These are phyloP conservation scores for Phataginus tetradactyla DNA, from an alignment of 2,797 vertebrate genomes.

Conservation along the genomic window DNA sequence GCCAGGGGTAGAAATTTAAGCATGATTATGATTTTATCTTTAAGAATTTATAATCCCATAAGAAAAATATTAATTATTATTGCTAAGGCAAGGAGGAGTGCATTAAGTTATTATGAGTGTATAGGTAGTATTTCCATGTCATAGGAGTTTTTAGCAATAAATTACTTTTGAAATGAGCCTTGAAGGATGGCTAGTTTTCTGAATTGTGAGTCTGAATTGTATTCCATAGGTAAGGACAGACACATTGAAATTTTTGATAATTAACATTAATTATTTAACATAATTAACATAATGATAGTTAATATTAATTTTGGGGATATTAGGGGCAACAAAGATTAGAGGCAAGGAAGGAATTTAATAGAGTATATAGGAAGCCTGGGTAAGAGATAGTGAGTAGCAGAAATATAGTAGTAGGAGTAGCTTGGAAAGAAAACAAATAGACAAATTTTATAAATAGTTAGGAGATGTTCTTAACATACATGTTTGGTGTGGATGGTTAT, in stretches of 20 bases:
- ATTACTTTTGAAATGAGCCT: background rate
- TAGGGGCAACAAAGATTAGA: background rate
- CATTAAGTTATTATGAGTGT: background rate
- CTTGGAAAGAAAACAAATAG: slow-evolving; percentile 7
- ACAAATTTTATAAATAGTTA: background rate
- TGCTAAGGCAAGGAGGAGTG: background rate
- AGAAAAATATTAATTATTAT: background rate
- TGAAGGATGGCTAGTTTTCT: background rate
- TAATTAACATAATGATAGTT: background rate
- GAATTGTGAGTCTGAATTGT: background rate
- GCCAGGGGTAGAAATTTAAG: background rate
- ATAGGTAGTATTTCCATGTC: background rate
- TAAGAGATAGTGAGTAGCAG: background rate
- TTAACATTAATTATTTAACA: background rate
- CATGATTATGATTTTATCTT: background rate
- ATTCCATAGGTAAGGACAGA: background rate
- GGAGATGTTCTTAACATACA: background rate
- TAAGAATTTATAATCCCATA: slow-evolving; percentile 9
- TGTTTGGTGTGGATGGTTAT: background rate
- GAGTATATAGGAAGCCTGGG: background rate
- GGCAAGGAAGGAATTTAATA: background rate
- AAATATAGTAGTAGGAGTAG: background rate
- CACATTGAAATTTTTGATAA: background rate
- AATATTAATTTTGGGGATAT: background rate
- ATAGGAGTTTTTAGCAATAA: background rate